phyloP scores from a whole-genome alignment of 2,797 vertebrate genomes.

The Meriones psammophilus region DNA sequence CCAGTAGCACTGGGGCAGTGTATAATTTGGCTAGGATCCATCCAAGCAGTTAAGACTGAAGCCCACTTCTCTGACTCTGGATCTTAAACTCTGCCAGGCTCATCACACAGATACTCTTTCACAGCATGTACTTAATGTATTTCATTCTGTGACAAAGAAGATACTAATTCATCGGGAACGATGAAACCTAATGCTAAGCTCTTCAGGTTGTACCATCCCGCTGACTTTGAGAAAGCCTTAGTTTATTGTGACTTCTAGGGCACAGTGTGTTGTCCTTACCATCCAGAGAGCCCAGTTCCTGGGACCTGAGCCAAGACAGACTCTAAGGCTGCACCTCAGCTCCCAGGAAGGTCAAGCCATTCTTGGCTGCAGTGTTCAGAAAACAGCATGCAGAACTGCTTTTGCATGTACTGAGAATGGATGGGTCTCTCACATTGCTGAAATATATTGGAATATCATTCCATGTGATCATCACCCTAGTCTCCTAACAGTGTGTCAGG shows the following conservation, averaged over 20 bases:
- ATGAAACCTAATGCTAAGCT: background rate
- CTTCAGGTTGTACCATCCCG: background rate
- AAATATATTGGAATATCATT: background rate
- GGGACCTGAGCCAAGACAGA: constrained; percentile 41
- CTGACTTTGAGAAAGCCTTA: constrained; percentile 22
- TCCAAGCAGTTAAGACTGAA: background rate
- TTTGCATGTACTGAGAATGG: background rate
- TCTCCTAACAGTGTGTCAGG: background rate
- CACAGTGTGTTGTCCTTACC: background rate
- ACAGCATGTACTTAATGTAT: background rate
- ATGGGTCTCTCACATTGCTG: background rate
- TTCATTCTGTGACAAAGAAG: constrained; percentile 45
- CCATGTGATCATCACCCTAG: constrained; percentile 27
- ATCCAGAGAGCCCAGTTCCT: background rate
- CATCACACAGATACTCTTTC: background rate
- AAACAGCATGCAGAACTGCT: background rate
- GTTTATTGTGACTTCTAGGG: constrained; percentile 22
- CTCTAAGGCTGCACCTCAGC: background rate
- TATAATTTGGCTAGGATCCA: background rate
- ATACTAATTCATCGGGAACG: constrained; percentile 28
- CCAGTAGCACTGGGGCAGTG: background rate
- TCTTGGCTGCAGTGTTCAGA: background rate
- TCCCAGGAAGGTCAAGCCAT: background rate
- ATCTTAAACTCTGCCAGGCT: constrained; percentile 33
- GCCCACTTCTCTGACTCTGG: background rate